Evolutionary conservation across 2,888 invertebrate species (phyloP).

Genomic region (Caenorhabditis sp.): DNA sequence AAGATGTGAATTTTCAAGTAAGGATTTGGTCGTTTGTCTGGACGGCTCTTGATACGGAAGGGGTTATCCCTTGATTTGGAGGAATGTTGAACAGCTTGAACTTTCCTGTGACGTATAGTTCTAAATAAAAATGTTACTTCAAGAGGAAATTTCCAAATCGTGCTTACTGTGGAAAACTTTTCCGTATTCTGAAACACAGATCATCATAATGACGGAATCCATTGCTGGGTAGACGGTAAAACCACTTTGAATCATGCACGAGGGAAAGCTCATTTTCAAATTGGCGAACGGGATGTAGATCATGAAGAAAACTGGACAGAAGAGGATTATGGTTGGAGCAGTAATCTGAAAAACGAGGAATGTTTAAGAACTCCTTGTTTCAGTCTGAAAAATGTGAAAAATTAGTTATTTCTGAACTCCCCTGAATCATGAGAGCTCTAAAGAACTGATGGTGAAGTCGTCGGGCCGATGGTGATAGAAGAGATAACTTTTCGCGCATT

Average conservation of each 20-base stretch:
- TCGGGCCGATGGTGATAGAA: background rate
- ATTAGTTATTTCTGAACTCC: background rate
- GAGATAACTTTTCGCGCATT: background rate
- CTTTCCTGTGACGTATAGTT: too few species aligned
- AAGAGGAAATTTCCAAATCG: too few species aligned
- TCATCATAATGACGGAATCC: slow-evolving; percentile 30
- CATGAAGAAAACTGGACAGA: slow-evolving; percentile 19
- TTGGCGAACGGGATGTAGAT: slow-evolving; percentile 17
- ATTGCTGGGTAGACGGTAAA: slow-evolving; percentile 43
- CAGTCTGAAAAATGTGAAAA: background rate
- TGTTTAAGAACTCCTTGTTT: too few species aligned
- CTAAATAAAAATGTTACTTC: too few species aligned
- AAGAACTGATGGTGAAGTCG: background rate
- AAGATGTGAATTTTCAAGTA: too few species aligned
- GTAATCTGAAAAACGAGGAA: slow-evolving; percentile 10
- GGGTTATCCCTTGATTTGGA: too few species aligned
- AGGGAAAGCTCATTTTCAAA: slow-evolving; percentile 28
- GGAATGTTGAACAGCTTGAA: too few species aligned
- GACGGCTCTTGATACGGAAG: too few species aligned
- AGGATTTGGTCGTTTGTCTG: too few species aligned
- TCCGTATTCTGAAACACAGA: slow-evolving; percentile 27
- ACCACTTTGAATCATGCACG: slow-evolving; percentile 14
- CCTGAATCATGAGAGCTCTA: background rate
- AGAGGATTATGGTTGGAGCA: slow-evolving; percentile 22
- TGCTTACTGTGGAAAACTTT: slow-evolving; percentile 7